Conservation (phyloP, 1,140 invertebrate genomes). For the Megalonaias nervosa region DNA sequence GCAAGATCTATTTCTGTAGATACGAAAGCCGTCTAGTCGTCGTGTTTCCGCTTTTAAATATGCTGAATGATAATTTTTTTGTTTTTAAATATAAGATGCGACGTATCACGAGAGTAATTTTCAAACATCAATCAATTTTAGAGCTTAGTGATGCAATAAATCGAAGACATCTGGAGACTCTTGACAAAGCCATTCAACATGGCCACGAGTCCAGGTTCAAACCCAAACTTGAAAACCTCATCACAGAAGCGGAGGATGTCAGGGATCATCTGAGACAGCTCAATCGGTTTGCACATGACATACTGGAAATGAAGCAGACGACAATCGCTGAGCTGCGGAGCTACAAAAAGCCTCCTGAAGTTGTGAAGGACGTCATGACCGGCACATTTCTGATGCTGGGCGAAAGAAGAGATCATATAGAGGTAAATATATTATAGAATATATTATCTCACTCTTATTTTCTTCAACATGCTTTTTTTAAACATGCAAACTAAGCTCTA, state of each 20-base stretch:
- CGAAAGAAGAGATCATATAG: background rate
- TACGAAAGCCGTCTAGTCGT: too few species aligned
- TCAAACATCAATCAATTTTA: background rate
- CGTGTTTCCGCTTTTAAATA: background rate
- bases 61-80: background rate
- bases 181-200: conserved; percentile 13
- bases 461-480: too few species aligned
- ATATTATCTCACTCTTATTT: too few species aligned
- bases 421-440: background rate
- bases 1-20: background rate
- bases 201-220: conserved; percentile 12
- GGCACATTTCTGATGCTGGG: conserved; percentile 12
- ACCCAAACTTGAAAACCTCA: background rate
- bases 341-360: conserved; percentile 8
- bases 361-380: conserved; percentile 6
- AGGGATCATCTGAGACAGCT: conserved; percentile 8
- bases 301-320: conserved; percentile 27
- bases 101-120: too few species aligned
- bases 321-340: conserved; percentile 15
- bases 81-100: too few species aligned
- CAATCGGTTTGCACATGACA: conserved; percentile 18
- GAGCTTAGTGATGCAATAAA: conserved; percentile 10
- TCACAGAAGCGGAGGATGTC: conserved; percentile 8
- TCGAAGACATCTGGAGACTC: conserved; percentile 8
- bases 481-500: too few species aligned